These are phyloP conservation scores for Poeciliopsis prolifica DNA, from an alignment of 2,113 vertebrate genomes.

Conservation along the genomic window DNA sequence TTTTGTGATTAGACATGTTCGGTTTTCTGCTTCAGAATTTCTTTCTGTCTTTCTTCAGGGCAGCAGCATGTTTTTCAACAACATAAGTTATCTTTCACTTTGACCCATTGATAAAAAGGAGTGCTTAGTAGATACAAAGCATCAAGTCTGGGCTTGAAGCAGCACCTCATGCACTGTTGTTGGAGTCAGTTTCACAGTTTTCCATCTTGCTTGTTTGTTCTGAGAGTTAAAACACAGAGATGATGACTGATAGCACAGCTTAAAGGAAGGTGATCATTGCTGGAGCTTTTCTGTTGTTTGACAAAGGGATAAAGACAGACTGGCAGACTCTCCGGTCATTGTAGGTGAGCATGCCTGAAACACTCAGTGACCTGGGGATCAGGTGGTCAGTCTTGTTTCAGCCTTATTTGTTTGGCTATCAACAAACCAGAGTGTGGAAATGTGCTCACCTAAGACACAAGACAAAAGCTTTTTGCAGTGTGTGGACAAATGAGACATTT, in stretches of 20 bases:
- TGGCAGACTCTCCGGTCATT: conserved; percentile 20
- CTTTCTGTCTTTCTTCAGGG: too few species aligned
- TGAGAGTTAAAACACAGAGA: conserved; percentile 7
- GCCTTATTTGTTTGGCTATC: conserved; percentile 37
- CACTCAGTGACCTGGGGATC: conserved; percentile 30
- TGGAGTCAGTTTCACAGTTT: neutral
- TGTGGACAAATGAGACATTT: conserved; percentile 33
- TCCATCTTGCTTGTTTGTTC: conserved; percentile 36
- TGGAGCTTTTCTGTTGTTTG: conserved; percentile 11
- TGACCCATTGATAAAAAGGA: neutral
- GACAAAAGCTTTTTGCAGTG: conserved; percentile 29
- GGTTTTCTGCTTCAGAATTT: too few species aligned
- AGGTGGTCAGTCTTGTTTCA: conserved; percentile 35
- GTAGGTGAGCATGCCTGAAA: conserved; percentile 39
- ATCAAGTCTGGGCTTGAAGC: conserved; percentile 19
- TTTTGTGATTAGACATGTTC: too few species aligned
- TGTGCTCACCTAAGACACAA: conserved; percentile 16
- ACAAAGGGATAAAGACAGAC: conserved; percentile 10
- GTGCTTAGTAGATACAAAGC: conserved; percentile 15
- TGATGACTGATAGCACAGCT: conserved; percentile 1
- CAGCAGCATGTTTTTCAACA: too few species aligned
- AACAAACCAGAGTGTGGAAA: conserved; percentile 38
- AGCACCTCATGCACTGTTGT: conserved; percentile 1
- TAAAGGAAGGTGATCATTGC: conserved; percentile 14
- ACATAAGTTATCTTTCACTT: neutral